phyloP scores from a whole-genome alignment of 2,113 vertebrate genomes.

The Crotalus horridus region DNA sequence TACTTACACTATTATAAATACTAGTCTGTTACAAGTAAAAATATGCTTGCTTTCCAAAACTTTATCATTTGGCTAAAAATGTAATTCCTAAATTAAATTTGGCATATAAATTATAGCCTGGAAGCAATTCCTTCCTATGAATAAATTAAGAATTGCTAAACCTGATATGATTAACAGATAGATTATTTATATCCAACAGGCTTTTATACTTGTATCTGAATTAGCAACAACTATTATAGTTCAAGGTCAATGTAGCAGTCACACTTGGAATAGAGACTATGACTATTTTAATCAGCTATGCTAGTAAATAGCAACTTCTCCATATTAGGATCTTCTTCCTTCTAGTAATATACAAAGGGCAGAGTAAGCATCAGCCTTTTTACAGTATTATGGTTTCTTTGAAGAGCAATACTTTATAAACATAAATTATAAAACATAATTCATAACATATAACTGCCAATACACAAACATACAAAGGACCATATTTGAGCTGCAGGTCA shows the following conservation, averaged over 20 bases:
- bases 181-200: constrained; percentile 8
- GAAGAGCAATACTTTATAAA: background rate
- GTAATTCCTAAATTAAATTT: constrained; percentile 49
- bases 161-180: constrained; percentile 14
- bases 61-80: constrained; percentile 47
- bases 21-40: constrained; percentile 58
- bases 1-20: constrained; percentile 56
- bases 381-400: background rate
- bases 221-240: constrained; percentile 27
- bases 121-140: constrained; percentile 33
- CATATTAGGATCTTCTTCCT: constrained; percentile 9
- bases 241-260: constrained; percentile 6
- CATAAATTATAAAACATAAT: background rate
- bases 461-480: background rate
- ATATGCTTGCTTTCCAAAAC: constrained; percentile 49
- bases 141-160: constrained; percentile 12
- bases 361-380: background rate
- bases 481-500: background rate
- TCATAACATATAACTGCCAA: background rate
- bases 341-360: background rate
- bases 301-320: constrained; percentile 9
- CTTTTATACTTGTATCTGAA: constrained; percentile 12
- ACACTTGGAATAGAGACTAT: constrained; percentile 1
- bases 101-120: constrained; percentile 21
- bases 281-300: constrained; percentile 18